These are phyloP conservation scores for Chaetogeoica ovagalla DNA, from an alignment of 2,888 invertebrate genomes.

Conservation along the genomic window DNA sequence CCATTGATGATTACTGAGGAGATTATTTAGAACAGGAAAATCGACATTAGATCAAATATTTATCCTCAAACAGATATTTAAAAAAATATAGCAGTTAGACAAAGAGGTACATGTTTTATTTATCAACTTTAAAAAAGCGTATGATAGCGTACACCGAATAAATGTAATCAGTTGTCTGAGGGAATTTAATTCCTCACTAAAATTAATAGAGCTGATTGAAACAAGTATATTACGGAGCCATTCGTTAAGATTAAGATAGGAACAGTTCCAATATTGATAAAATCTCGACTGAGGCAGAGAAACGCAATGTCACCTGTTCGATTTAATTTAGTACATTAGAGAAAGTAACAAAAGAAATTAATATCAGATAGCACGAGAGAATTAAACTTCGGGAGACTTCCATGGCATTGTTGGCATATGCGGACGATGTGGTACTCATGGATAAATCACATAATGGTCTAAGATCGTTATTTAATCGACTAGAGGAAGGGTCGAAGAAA, in stretches of 20 bases:
- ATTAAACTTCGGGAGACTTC: too few species aligned
- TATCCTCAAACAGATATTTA: not conserved
- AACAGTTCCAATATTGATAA: not conserved
- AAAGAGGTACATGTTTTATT: not conserved
- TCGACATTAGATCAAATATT: conserved; percentile 11
- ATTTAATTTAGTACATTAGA: too few species aligned
- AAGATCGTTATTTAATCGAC: too few species aligned
- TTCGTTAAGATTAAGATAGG: not conserved
- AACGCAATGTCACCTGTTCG: not conserved
- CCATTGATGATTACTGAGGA: not conserved
- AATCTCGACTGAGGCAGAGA: not conserved
- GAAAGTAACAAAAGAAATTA: too few species aligned
- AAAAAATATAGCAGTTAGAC: not conserved
- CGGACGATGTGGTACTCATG: too few species aligned
- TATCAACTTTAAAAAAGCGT: too few species aligned
- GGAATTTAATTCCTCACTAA: not conserved
- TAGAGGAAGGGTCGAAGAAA: too few species aligned
- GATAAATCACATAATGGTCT: too few species aligned
- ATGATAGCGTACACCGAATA: too few species aligned
- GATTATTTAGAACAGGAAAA: not conserved
- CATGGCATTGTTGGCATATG: too few species aligned
- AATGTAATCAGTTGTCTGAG: too few species aligned
- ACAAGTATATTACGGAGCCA: conserved; percentile 2
- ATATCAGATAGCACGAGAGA: too few species aligned
- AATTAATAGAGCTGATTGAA: not conserved